Percentiles rank a stretch among this genome's conserved stretches.
These are phyloP conservation scores for Zoanthus gigantus DNA, from an alignment of 92 coral and sea anemone genomes.

Conservation along the genomic window DNA sequence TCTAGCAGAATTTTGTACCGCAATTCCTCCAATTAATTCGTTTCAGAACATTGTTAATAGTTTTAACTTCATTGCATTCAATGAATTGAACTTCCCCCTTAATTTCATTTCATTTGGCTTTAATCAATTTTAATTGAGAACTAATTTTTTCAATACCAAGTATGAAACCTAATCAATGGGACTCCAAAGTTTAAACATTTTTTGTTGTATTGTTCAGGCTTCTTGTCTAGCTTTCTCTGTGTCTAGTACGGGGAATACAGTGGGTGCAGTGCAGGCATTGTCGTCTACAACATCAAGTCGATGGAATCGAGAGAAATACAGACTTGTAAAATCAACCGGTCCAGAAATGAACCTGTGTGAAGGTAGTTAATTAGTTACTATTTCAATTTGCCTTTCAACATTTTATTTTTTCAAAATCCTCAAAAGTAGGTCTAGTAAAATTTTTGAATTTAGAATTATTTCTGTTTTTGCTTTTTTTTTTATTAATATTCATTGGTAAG, in stretches of 20 bases:
- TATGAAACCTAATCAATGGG: too few relatives aligned
- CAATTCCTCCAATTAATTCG: neutral
- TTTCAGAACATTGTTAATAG: neutral
- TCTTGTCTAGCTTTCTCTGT: neutral
- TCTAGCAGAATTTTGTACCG: too few relatives aligned
- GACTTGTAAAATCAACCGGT: slow-evolving; percentile 53
- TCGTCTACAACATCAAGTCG: slow-evolving; percentile 81
- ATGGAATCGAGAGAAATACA: slow-evolving; percentile 91
- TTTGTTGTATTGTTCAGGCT: neutral
- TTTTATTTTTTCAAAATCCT: too few relatives aligned
- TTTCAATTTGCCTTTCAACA: too few relatives aligned
- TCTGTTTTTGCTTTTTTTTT: too few relatives aligned
- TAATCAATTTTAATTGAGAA: too few relatives aligned
- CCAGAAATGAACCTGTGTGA: neutral
- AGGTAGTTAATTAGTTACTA: neutral
- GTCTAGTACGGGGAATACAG: slow-evolving; percentile 38
- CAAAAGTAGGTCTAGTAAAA: too few relatives aligned
- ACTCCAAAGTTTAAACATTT: neutral
- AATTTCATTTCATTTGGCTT: too few relatives aligned
- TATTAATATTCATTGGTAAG: too few relatives aligned
- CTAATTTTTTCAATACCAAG: too few relatives aligned
- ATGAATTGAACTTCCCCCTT: neutral
- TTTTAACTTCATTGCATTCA: neutral
- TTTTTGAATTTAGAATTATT: too few relatives aligned
- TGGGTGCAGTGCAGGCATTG: slow-evolving; percentile 72